Evolutionary conservation across 2,888 invertebrate species (phyloP).

Genomic region (Tryphoninae sp.): DNA sequence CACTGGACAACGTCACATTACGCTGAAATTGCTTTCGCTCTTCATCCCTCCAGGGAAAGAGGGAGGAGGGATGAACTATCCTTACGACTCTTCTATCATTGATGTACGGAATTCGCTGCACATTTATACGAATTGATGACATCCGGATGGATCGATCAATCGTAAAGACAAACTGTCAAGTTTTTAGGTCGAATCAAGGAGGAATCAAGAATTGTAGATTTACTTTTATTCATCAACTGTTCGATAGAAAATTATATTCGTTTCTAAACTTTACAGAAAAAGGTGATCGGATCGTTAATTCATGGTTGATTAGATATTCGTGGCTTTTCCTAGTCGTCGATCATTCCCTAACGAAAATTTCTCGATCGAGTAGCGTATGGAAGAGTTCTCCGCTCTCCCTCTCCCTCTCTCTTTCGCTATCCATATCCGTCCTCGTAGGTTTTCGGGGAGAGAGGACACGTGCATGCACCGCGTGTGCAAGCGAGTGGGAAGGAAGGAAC

Average conservation of each 20-base stretch:
- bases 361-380: too few species aligned
- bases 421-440: constrained; percentile 25
- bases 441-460: constrained; percentile 33
- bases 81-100: background rate
- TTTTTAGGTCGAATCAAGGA: too few species aligned
- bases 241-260: too few species aligned
- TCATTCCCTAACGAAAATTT: too few species aligned
- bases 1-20: constrained; percentile 78
- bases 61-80: constrained; percentile 9
- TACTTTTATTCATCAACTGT: too few species aligned
- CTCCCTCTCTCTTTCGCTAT: background rate
- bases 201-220: too few species aligned
- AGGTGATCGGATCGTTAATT: too few species aligned
- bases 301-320: too few species aligned
- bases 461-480: constrained; percentile 48
- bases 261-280: too few species aligned
- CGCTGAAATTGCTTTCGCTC: constrained; percentile 69
- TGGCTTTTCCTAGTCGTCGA: too few species aligned
- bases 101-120: constrained; percentile 14
- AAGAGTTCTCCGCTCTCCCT: background rate
- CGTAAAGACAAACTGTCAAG: too few species aligned
- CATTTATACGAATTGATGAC: background rate
- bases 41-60: constrained; percentile 11
- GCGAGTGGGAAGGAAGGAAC: constrained; percentile 4
- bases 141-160: too few species aligned